phyloP scores from a whole-genome alignment of 1,140 invertebrate species.

The Drosophila micromelanica region DNA sequence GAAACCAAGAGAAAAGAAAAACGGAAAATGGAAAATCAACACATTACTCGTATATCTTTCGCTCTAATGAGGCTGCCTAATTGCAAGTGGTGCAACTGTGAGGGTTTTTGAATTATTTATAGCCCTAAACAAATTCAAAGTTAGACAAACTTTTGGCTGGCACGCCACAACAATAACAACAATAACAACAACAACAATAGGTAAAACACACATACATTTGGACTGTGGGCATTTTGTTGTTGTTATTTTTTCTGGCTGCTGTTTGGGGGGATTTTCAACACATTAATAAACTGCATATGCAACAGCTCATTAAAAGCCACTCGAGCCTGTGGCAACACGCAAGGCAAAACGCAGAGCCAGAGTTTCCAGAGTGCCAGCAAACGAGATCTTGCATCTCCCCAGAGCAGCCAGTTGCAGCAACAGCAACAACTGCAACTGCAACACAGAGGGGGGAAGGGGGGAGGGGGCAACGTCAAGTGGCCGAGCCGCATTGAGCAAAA shows the following conservation, averaged over 20 bases:
- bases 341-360: conserved; percentile 11
- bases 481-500: conserved; percentile 32
- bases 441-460: conserved; percentile 1
- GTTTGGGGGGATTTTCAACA: conserved; percentile 65
- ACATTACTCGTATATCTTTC: background rate
- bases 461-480: conserved; percentile 39
- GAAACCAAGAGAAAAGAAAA: background rate
- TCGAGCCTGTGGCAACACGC: conserved; percentile 58
- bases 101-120: conserved; percentile 39
- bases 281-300: conserved; percentile 81
- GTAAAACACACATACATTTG: conserved; percentile 7
- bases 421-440: conserved; percentile 11
- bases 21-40: background rate
- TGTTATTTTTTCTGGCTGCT: conserved; percentile 9
- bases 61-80: conserved; percentile 37
- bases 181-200: background rate
- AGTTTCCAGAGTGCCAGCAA: conserved; percentile 16
- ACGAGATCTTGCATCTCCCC: conserved; percentile 18
- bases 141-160: conserved; percentile 41
- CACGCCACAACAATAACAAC: conserved; percentile 10
- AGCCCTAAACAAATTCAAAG: conserved; percentile 28
- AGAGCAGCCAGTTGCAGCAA: background rate
- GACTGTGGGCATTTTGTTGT: conserved; percentile 34
- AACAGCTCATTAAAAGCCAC: conserved; percentile 81
- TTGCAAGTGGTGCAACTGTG: conserved; percentile 15